Evolutionary conservation across 2,797 vertebrate genomes (phyloP).

Genomic region (Hyperoplus immaculatus): DNA sequence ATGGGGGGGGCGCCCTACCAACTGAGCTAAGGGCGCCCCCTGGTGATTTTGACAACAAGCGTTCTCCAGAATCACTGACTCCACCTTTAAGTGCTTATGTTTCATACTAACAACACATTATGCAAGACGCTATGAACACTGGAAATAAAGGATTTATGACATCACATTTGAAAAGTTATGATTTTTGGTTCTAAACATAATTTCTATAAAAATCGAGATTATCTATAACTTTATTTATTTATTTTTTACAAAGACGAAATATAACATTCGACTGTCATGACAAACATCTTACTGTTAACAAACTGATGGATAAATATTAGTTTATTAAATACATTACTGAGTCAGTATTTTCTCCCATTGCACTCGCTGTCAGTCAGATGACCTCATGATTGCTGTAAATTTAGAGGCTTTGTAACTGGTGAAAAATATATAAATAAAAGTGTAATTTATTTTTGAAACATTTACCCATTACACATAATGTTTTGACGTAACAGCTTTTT

Average conservation of each 20-base stretch:
- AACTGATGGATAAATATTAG: no score
- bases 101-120: slow-evolving; percentile 43
- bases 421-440: slow-evolving; percentile 47
- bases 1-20: no score
- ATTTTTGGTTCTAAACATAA: slow-evolving; percentile 6
- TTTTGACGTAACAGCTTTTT: not conserved
- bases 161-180: not conserved
- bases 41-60: no score
- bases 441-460: slow-evolving; percentile 44
- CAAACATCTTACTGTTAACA: no score
- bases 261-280: slow-evolving; percentile 1
- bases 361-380: not conserved
- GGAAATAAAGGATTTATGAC: not conserved
- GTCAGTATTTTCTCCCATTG: slow-evolving; percentile 4
- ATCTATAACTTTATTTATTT: not conserved
- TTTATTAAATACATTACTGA: not conserved
- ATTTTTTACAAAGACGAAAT: not conserved
- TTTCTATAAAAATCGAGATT: slow-evolving; percentile 15
- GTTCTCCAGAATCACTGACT: no score
- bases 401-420: slow-evolving; percentile 24
- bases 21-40: no score
- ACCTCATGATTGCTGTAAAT: slow-evolving; percentile 15
- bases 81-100: not conserved
- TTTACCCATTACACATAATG: not conserved
- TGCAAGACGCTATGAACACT: not conserved